Percentiles rank a stretch among this genome's conserved stretches.
Conservation (phyloP, 1,140 invertebrate genomes). For the Grapholita molesta region DNA sequence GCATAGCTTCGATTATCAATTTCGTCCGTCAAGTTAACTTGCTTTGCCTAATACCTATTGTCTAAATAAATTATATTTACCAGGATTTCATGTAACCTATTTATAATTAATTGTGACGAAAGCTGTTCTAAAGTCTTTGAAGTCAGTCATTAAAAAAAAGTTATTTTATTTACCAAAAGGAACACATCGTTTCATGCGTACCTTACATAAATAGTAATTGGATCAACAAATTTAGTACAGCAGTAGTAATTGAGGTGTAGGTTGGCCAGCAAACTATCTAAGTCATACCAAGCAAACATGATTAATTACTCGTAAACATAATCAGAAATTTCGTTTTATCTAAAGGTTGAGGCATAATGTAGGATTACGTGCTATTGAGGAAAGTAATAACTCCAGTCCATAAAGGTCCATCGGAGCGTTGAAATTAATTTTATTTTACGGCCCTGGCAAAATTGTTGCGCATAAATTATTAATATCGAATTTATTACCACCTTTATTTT, state of each 20-base stretch:
- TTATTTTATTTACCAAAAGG: too few species aligned
- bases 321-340: neutral
- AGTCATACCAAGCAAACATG: neutral
- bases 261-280: neutral
- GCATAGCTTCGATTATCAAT: too few species aligned
- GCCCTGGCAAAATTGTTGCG: neutral
- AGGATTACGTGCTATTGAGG: neutral
- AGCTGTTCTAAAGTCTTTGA: too few species aligned
- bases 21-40: too few species aligned
- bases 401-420: conserved; percentile 9
- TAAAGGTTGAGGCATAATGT: neutral
- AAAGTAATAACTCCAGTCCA: conserved; percentile 10
- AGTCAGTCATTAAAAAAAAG: too few species aligned
- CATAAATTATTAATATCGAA: conserved; percentile 10
- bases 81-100: too few species aligned
- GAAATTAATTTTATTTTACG: conserved; percentile 15
- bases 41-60: too few species aligned
- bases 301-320: conserved; percentile 4
- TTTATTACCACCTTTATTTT: conserved; percentile 8
- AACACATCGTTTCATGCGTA: too few species aligned
- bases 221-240: neutral
- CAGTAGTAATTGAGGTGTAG: neutral
- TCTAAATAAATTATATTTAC: too few species aligned
- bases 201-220: too few species aligned
- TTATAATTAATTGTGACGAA: too few species aligned